Evolutionary conservation across 2,888 invertebrate genomes (phyloP).

Genomic region (Synanthedon tipuliformis): DNA sequence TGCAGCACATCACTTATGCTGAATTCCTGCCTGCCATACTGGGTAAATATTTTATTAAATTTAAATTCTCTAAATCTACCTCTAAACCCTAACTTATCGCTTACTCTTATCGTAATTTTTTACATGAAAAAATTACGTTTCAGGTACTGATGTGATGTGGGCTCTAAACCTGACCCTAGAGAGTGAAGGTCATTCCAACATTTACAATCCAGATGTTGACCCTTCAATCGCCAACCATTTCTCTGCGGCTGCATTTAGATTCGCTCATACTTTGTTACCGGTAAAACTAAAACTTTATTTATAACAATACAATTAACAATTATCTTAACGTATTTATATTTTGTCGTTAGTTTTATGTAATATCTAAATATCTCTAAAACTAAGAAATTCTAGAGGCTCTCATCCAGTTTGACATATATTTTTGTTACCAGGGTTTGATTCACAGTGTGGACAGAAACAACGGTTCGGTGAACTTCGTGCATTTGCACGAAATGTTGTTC

Average conservation of each 20-base stretch:
- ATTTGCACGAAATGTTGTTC: conserved; percentile 83
- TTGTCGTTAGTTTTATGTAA: no score
- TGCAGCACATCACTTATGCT: conserved; percentile 87
- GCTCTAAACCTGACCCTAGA: conserved; percentile 64
- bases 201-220: conserved; percentile 76
- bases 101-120: background rate
- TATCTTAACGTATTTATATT: no score
- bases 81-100: no score
- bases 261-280: conserved; percentile 88
- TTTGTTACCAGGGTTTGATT: conserved; percentile 73
- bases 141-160: conserved; percentile 68
- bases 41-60: conserved; percentile 47
- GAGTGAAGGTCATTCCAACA: conserved; percentile 54
- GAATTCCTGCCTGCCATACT: conserved; percentile 85
- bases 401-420: no score
- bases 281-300: conserved; percentile 33
- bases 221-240: conserved; percentile 87
- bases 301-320: background rate
- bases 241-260: conserved; percentile 86
- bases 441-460: conserved; percentile 72
- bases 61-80: no score
- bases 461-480: conserved; percentile 72
- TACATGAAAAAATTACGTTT: background rate
- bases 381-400: no score
- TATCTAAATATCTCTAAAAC: no score